Evolutionary conservation across 2,888 invertebrate genomes (phyloP).

Genomic region (Uropetala carovei): DNA sequence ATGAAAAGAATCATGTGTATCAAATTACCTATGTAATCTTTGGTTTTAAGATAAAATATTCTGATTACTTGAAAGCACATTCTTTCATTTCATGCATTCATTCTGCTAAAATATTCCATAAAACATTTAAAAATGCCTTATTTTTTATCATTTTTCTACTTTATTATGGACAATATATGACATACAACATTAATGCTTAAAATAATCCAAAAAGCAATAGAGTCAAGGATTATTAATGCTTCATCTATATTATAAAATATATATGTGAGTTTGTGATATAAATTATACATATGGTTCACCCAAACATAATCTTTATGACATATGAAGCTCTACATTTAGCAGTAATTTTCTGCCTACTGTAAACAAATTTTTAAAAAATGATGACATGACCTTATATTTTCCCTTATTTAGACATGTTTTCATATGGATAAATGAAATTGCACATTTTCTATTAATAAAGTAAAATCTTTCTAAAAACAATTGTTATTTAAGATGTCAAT

Average conservation of each 20-base stretch:
- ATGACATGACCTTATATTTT: conserved; percentile 29
- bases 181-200: conserved; percentile 35
- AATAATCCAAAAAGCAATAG: conserved; percentile 61
- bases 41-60: no score
- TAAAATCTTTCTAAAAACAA: conserved; percentile 12
- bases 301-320: conserved; percentile 59
- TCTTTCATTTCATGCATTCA: neutral
- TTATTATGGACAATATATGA: conserved; percentile 58
- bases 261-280: conserved; percentile 8
- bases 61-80: no score
- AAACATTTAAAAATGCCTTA: conserved; percentile 50
- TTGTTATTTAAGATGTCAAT: conserved; percentile 25
- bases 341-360: conserved; percentile 2
- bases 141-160: conserved; percentile 41
- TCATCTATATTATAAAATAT: conserved; percentile 45
- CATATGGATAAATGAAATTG: neutral
- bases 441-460: neutral
- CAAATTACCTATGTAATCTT: no score
- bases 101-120: neutral
- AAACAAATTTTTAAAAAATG: conserved; percentile 7
- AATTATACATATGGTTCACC: conserved; percentile 46
- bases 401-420: conserved; percentile 39
- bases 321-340: conserved; percentile 37
- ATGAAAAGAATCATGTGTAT: neutral
- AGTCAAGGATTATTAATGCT: conserved; percentile 57